phyloP scores from a whole-genome alignment of 2,888 invertebrate species.

The Atethmia centrago region DNA sequence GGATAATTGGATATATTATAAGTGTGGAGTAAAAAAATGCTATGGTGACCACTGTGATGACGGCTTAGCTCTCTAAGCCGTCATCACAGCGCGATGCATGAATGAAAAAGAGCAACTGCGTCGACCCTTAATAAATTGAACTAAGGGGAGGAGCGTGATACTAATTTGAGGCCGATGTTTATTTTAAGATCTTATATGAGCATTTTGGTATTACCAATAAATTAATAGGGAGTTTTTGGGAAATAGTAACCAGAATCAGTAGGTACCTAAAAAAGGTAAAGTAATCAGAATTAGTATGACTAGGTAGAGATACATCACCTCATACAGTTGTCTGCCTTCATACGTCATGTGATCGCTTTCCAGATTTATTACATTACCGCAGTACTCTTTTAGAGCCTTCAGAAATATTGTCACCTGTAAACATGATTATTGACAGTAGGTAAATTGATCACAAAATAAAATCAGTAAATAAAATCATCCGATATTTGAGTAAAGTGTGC shows the following conservation, averaged over 20 bases:
- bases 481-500: not conserved
- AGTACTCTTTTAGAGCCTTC: constrained; percentile 78
- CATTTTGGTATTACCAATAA: not conserved
- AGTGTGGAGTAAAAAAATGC: not conserved
- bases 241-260: not conserved
- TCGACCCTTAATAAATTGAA: not conserved
- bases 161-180: not conserved
- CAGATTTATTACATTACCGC: constrained; percentile 71
- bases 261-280: no score
- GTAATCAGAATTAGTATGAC: not conserved
- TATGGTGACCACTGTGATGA: not conserved
- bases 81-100: not conserved
- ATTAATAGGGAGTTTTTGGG: not conserved
- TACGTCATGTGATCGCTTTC: constrained; percentile 66
- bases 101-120: not conserved
- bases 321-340: constrained; percentile 80
- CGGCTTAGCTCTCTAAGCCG: no score
- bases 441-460: no score
- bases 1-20: not conserved
- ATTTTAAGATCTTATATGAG: not conserved
- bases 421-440: constrained; percentile 3
- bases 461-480: not conserved
- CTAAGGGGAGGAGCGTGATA: not conserved
- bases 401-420: constrained; percentile 81
- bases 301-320: constrained; percentile 70